Evolutionary conservation across 2,113 vertebrate genomes (phyloP).

Genomic region (Chaetodon auriga): DNA sequence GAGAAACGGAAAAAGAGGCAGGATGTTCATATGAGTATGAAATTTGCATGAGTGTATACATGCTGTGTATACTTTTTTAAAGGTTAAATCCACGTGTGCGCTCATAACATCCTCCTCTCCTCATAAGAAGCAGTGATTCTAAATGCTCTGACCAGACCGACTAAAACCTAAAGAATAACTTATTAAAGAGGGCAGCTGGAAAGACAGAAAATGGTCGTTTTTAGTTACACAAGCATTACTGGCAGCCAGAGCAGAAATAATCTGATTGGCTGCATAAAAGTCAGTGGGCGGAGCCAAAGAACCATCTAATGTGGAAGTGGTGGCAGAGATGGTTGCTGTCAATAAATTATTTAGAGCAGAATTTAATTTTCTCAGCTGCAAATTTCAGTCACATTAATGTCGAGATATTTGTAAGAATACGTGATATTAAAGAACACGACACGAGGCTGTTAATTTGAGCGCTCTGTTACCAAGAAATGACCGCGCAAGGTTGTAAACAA

Average conservation of each 20-base stretch:
- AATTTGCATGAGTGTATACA: slow-evolving; percentile 5
- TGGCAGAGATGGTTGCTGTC: slow-evolving; percentile 36
- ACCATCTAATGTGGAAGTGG: slow-evolving; percentile 30
- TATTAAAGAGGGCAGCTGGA: background rate
- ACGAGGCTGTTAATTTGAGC: background rate
- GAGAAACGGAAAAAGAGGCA: background rate
- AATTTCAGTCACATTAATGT: slow-evolving; percentile 51
- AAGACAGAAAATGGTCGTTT: slow-evolving; percentile 12
- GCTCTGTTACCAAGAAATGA: background rate
- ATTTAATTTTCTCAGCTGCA: slow-evolving; percentile 62
- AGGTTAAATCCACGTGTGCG: background rate
- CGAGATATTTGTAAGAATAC: background rate
- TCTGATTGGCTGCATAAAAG: slow-evolving; percentile 25
- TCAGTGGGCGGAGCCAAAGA: slow-evolving; percentile 4
- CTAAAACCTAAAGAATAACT: background rate
- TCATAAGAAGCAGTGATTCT: background rate
- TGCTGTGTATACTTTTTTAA: background rate
- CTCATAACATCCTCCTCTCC: too few species aligned
- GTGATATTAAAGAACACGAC: background rate
- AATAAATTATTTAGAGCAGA: slow-evolving; percentile 61
- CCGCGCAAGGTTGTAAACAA: background rate
- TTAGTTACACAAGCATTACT: slow-evolving; percentile 1
- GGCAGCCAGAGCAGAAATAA: background rate
- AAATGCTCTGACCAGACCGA: background rate
- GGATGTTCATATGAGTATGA: background rate